These are phyloP conservation scores for Corynorhinus townsendii DNA, from an alignment of 2,113 vertebrate species.

Conservation along the genomic window DNA sequence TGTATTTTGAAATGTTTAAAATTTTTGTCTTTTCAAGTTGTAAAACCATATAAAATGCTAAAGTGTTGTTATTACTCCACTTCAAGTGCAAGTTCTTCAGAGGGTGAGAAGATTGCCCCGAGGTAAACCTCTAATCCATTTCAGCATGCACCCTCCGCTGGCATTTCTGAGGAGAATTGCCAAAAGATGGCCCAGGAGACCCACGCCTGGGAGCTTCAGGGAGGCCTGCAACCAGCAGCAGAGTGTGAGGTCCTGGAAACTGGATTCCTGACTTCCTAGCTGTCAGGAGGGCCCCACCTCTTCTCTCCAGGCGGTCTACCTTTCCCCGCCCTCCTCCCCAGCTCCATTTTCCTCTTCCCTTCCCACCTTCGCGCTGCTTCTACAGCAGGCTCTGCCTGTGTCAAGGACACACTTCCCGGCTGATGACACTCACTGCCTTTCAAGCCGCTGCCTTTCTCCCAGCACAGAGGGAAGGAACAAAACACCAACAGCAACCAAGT, in stretches of 20 bases:
- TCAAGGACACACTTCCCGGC: background rate
- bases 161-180: conserved; percentile 24
- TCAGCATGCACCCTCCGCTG: conserved; percentile 24
- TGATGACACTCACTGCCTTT: background rate
- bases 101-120: conserved; percentile 57
- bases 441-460: background rate
- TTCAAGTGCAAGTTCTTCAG: conserved; percentile 49
- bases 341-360: background rate
- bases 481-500: background rate
- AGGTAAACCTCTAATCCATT: conserved; percentile 35
- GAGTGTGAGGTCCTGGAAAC: conserved; percentile 62
- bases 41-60: conserved; percentile 28
- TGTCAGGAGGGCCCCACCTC: conserved; percentile 27
- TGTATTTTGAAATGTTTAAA: conserved; percentile 20
- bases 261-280: conserved; percentile 51
- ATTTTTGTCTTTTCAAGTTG: conserved; percentile 53
- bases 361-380: background rate
- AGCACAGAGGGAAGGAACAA: background rate
- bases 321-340: background rate
- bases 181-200: conserved; percentile 23
- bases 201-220: conserved; percentile 19
- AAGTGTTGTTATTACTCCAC: conserved; percentile 33
- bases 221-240: conserved; percentile 22
- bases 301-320: conserved; percentile 40
- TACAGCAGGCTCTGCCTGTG: background rate